Conservation (phyloP, 1,140 invertebrate species). For the Brachionus sp. region DNA sequence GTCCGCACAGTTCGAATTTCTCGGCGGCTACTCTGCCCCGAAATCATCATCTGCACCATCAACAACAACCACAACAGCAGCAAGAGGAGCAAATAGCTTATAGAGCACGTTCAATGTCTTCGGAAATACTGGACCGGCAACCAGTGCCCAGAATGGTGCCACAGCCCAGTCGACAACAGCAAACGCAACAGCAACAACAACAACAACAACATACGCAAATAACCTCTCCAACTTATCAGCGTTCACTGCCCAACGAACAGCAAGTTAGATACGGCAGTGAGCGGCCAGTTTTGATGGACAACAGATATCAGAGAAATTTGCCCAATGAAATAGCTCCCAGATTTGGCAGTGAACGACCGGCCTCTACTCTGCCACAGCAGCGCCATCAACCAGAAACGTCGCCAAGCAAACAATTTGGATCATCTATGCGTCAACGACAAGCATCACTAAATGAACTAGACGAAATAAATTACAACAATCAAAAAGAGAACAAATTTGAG, state of each 20-base stretch:
- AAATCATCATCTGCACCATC: conserved; percentile 45
- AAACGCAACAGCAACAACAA: too few relatives aligned
- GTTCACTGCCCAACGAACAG: conserved; percentile 22
- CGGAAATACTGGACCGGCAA: background rate
- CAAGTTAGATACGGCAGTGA: conserved; percentile 19
- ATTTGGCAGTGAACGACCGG: conserved; percentile 35
- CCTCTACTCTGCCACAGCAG: background rate
- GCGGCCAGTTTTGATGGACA: background rate
- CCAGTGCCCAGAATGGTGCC: background rate
- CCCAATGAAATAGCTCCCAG: background rate
- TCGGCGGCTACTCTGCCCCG: conserved; percentile 5
- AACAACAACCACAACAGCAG: background rate
- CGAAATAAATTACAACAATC: conserved; percentile 30
- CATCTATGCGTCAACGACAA: background rate
- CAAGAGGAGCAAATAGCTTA: background rate
- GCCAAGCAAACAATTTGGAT: background rate
- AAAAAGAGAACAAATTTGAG: background rate
- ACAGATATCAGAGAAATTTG: conserved; percentile 23
- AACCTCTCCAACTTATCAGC: background rate
- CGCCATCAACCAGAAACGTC: background rate
- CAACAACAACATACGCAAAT: background rate
- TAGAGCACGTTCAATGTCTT: background rate
- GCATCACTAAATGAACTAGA: conserved; percentile 17
- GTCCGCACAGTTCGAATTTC: background rate
- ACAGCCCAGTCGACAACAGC: background rate